A percentile compares a stretch with the other conserved stretches of the same genome.
phyloP scores from a whole-genome alignment of 2,113 vertebrate species.

The Pagrus major region DNA sequence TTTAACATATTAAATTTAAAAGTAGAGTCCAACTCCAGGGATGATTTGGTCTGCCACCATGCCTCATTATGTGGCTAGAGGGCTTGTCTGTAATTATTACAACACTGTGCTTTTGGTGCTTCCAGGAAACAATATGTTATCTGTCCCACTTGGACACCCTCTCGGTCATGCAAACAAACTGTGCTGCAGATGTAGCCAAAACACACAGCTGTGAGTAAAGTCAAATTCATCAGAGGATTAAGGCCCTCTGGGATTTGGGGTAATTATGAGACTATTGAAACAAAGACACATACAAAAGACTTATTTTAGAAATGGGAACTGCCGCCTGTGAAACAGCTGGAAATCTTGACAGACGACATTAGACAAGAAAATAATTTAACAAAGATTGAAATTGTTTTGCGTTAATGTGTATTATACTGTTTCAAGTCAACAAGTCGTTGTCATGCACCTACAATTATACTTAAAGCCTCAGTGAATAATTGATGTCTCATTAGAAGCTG shows the following conservation, averaged over 20 bases:
- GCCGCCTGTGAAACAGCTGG: not conserved
- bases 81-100: constrained; percentile 62
- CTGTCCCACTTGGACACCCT: constrained; percentile 63
- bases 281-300: not conserved
- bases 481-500: constrained; percentile 47
- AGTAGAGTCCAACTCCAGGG: constrained; percentile 16
- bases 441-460: constrained; percentile 23
- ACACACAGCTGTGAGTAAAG: constrained; percentile 38
- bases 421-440: constrained; percentile 17
- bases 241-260: constrained; percentile 13
- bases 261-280: constrained; percentile 36
- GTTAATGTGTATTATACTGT: not conserved
- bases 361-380: not conserved
- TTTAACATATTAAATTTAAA: constrained; percentile 35
- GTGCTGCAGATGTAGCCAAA: constrained; percentile 39
- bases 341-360: not conserved
- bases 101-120: constrained; percentile 40
- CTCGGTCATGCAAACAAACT: constrained; percentile 55
- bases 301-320: not conserved
- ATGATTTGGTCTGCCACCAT: constrained; percentile 36
- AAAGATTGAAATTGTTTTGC: constrained; percentile 17
- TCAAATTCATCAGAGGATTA: constrained; percentile 19
- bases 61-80: constrained; percentile 46
- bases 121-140: constrained; percentile 64
- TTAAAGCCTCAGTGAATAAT: constrained; percentile 53